Base-by-base conservation (phyloP, 2,888 invertebrate species). In the Celastrina argiolus region DNA sequence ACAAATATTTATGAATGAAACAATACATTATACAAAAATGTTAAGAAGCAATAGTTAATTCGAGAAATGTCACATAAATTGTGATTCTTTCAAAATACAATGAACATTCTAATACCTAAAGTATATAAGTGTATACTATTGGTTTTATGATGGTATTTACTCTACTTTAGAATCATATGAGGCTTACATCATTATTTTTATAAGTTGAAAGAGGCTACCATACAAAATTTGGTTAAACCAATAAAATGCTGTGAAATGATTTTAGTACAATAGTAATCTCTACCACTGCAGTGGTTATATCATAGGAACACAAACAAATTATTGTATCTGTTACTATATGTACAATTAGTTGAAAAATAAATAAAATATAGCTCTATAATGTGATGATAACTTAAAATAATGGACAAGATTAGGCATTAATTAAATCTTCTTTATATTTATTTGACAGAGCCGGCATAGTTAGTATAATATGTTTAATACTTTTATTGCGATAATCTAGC, bases 401-500 rank as follows among this genome's bases (percentile, higher is more conserved):
- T 82, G 81, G 89, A 88, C 89, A 90, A 90, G 89, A 87, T 82
- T 74, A 81, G 89, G 88, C 89, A 85, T 84, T 84, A 83, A 83
- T 84, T 85, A 84, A 83, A 78, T 39, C 61, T 61, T 36, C 16
- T 16, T 16, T 59, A 59, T 16, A 18, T 36, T 36, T 59, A 59
- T 12, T 51, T 8, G 22, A 51, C 51, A 8, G 10, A 59, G 34
- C 51, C 22, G 51, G 51, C 12, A 2, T 22, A 22, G 18, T 42
- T 7, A 4, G 22, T 26, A 5, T 7, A 4, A 12, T 26, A 5
- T 31, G 18, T 45, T 10, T 45, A 51, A 51, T 51, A 51, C 22
- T 51, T 51, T 3, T 51, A 51, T 3, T 12, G 16, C 45, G 2
- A 10, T 18, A 8, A 45, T 14, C 10, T 1, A 36, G 12, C 22